Evolutionary conservation across 2,113 vertebrate genomes (phyloP), one percentile per base, ranked within the genome.

Genomic region (Clinocottus analis): DNA sequence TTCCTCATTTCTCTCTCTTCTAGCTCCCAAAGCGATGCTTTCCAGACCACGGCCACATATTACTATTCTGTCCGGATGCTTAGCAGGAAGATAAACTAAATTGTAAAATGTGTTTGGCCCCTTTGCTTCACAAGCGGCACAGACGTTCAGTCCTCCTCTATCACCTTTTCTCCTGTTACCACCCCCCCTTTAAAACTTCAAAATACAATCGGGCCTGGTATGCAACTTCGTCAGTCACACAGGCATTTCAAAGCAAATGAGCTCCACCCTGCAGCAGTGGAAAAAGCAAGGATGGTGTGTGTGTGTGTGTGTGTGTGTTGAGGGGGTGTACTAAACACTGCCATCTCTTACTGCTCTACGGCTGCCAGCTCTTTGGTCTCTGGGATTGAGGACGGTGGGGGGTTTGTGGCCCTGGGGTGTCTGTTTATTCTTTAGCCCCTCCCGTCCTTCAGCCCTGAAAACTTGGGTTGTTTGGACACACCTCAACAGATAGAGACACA

Each of bases 201-300:
- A 90, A 79, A 89, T 81, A 74, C 84, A 80, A 75, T 87, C 73
- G 5, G 74, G 60, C 70, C 74, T 90, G 78, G 87, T 82, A 82
- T 90, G 91, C 83, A n/a, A 61, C 72, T 87, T 85, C 27, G 69
- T 80, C 83, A 80, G 75, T 91, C 78, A 82, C 78, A 80, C 78
- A 89, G 86, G 74, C 88, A 88, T 92, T 92, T 92, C 86, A 91
- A 90, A 88, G 87, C 87, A 92, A 93, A 88, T 79, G 87, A 72
- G 74, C 88, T 90, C 86, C 88, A 73, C 91, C 92, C 88, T 88
- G 87, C 72, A 85, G 79, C 72, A 63, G 76, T 68, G 80, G 85
- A 77, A 80, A 83, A 71, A 53, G 68, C 62, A 85, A 62, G 60
- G 19, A 64, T 67, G 12, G 74, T 23, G 68, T 79, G 35, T 39